Evolutionary conservation across 2,888 invertebrate genomes (phyloP).

Genomic region (Odontocolon sp.): DNA sequence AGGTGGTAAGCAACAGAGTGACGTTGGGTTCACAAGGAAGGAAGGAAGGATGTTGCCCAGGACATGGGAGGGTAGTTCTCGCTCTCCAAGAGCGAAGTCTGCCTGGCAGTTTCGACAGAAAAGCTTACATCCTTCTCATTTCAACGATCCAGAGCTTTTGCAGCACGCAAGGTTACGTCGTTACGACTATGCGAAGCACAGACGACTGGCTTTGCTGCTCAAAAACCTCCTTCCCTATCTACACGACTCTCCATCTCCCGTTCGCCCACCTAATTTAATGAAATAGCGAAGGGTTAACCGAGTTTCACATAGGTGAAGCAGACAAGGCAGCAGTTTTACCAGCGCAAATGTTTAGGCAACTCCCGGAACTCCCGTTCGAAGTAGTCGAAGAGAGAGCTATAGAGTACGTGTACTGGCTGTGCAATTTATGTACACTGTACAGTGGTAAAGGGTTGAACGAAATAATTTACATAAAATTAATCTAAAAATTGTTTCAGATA

Average conservation of each 20-base stretch:
- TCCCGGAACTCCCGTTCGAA: neutral
- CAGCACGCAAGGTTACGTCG: constrained; percentile 35
- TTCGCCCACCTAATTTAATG: constrained; percentile 76
- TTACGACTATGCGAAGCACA: constrained; percentile 23
- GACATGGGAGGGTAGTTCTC: constrained; percentile 40
- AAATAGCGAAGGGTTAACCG: constrained; percentile 78
- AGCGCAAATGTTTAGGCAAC: constrained; percentile 76
- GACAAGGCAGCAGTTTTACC: constrained; percentile 61
- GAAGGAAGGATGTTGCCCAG: constrained; percentile 49
- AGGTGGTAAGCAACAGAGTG: constrained; percentile 56
- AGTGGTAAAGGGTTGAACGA: no score
- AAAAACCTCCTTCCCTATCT: neutral
- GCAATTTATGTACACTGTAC: no score
- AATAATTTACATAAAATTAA: no score
- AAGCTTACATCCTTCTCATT: constrained; percentile 28
- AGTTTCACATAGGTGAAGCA: constrained; percentile 71
- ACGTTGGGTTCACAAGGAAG: constrained; percentile 46
- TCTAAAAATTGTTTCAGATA: neutral
- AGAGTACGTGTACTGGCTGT: no score
- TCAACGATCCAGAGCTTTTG: constrained; percentile 33
- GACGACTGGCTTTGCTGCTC: neutral
- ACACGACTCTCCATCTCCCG: constrained; percentile 16
- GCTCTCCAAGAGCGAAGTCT: constrained; percentile 67
- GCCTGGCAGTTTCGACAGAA: constrained; percentile 54
- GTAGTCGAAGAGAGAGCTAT: neutral